Evolutionary conservation across 2,888 invertebrate genomes (phyloP), one percentile per base, ranked within the genome.

Genomic region (Ornithoptera priamus): DNA sequence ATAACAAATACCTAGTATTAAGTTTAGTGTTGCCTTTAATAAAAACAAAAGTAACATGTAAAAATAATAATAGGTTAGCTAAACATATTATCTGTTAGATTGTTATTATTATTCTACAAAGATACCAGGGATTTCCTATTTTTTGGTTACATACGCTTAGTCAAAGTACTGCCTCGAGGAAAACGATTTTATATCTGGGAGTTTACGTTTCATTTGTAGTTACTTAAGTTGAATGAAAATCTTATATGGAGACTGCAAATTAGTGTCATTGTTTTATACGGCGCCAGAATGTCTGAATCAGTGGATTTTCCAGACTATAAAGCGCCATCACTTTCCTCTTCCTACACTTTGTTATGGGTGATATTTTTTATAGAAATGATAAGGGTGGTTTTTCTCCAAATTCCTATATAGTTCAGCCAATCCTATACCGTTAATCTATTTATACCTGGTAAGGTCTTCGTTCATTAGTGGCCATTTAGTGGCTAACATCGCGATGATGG

Each of bases 191-290:
- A 8, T 8, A 5, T 2, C 57, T 20, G 20, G 57, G 39, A 18
- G 30, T n/a, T 39, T 30, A n/a, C 39, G 60, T 60, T 36, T 36
- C 39, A n/a, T n/a, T 39, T 6, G 3, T 39, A 36, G 18, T 36
- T 36, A 24, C 5, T 20, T 24, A 50, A 50, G 17, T 59, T 30
- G 18, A 60, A 60, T 60, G 60, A n/a, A 24, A 39, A 39, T 10
- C 60, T 20, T 60, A 30, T 56, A 22, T 30, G n/a, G 6, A 42
- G 24, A 42, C 22, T 12, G 30, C 10, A 61, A 67, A 67, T 67
- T 50, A 66, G 42, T 62, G 36, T 22, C 24, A 67, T 67, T 67
- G 67, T 67, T 62, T 57, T 20, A 17, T 56, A 15, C 12, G 42
- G 7, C 57, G 62, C 39, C 62, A 42, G 24, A 12, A 57, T 62